Percentiles rank a stretch among this genome's conserved stretches.
Evolutionary conservation across 2,888 invertebrate genomes (phyloP).

Genomic region (Blera fallax): DNA sequence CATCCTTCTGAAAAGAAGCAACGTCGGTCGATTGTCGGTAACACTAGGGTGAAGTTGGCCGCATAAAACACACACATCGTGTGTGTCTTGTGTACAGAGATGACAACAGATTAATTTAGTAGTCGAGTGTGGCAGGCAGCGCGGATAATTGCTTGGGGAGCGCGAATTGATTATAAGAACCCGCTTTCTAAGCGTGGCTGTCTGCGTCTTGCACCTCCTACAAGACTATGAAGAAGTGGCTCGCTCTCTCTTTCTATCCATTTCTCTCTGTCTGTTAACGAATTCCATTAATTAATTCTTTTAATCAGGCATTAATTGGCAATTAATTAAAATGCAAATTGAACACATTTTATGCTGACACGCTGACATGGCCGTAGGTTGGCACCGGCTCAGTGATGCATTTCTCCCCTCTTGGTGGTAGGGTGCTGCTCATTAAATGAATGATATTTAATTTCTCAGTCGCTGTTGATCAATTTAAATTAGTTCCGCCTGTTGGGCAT

Average conservation of each 20-base stretch:
- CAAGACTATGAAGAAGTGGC: not conserved
- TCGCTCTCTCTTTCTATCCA: not conserved
- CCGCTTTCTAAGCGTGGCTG: conserved; percentile 28
- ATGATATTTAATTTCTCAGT: conserved; percentile 69
- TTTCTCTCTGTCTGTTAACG: conserved; percentile 26
- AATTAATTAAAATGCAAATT: conserved; percentile 76
- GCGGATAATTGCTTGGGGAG: conserved; percentile 53
- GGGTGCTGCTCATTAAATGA: conserved; percentile 57
- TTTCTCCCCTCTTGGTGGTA: not conserved
- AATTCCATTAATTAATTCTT: conserved; percentile 71
- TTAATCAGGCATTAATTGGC: conserved; percentile 75
- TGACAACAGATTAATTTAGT: conserved; percentile 64
- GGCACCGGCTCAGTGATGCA: conserved; percentile 4
- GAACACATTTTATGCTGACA: conserved; percentile 73
- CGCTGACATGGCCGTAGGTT: conserved; percentile 73
- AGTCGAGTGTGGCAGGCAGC: conserved; percentile 17
- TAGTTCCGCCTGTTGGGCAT: conserved; percentile 72
- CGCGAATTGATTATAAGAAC: conserved; percentile 59
- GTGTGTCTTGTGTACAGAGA: conserved; percentile 25
- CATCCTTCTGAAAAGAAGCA: conserved; percentile 23
- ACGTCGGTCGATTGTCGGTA: not conserved
- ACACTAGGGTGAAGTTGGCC: not conserved
- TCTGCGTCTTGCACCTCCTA: not conserved
- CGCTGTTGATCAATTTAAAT: conserved; percentile 70
- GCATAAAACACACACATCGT: conserved; percentile 5